Conservation (phyloP, 2,113 vertebrate species). For the Nothocercus nigrocapillus region DNA sequence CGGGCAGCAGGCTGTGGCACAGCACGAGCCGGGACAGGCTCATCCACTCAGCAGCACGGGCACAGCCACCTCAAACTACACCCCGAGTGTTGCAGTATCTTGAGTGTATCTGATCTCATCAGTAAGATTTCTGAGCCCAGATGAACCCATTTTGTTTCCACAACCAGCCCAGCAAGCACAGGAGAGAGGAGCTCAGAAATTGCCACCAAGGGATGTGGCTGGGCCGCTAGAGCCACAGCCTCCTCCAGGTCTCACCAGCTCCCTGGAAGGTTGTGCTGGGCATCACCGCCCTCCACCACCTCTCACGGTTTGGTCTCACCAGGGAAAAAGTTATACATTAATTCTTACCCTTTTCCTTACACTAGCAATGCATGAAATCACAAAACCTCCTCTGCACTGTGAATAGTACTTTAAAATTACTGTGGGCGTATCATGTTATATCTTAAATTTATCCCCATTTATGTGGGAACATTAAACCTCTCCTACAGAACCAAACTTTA, state of each 20-base stretch:
- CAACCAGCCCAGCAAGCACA: not conserved
- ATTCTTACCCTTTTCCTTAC: not conserved
- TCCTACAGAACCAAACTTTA: not conserved
- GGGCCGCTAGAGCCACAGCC: not conserved
- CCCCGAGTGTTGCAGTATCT: not conserved
- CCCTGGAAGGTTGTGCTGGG: not conserved
- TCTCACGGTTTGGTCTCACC: not conserved
- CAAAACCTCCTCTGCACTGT: not conserved
- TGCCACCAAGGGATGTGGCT: fast-evolving
- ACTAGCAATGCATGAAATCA: not conserved
- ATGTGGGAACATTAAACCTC: not conserved
- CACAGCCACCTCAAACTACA: not conserved
- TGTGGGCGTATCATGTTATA: not conserved
- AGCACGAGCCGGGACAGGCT: not conserved
- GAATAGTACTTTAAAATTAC: not conserved
- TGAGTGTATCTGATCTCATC: not conserved
- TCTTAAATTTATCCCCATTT: not conserved
- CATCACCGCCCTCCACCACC: not conserved
- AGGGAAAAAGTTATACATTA: not conserved
- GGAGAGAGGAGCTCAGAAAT: not conserved
- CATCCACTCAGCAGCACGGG: not conserved
- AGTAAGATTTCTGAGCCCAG: not conserved
- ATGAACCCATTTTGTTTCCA: not conserved
- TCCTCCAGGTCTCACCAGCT: too few relatives aligned
- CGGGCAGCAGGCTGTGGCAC: fast-evolving